Percentiles rank a stretch among this genome's conserved stretches.
Evolutionary conservation across 2,113 vertebrate species (phyloP).

Genomic region (Antennarius striatus): DNA sequence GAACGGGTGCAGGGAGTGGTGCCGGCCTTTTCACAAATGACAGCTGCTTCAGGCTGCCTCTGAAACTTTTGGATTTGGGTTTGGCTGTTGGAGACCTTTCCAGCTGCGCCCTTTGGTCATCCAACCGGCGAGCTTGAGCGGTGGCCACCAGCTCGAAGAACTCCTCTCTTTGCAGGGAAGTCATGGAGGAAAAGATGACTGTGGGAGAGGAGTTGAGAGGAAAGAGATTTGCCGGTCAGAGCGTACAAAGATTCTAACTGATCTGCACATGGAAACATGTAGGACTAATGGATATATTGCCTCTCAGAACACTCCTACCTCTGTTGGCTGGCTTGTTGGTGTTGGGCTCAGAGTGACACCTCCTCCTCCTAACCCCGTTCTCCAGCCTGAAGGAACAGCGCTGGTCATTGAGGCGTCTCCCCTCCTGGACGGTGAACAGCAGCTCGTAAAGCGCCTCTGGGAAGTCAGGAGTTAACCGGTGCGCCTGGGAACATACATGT

Average conservation of each 20-base stretch:
- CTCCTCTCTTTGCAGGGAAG: slow-evolving; percentile 87
- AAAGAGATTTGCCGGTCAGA: not conserved
- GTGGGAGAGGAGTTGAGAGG: slow-evolving; percentile 26
- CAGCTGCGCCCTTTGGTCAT: slow-evolving; percentile 86
- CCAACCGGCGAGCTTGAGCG: slow-evolving; percentile 84
- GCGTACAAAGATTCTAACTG: not conserved
- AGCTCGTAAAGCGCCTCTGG: slow-evolving; percentile 81
- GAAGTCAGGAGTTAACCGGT: slow-evolving; percentile 75
- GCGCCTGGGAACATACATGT: slow-evolving; percentile 56
- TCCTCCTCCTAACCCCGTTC: slow-evolving; percentile 54
- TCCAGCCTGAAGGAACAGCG: slow-evolving; percentile 81
- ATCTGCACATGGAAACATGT: not conserved
- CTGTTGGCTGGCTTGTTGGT: slow-evolving; percentile 65
- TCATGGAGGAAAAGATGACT: slow-evolving; percentile 86
- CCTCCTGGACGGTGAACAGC: slow-evolving; percentile 79
- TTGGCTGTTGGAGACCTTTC: slow-evolving; percentile 32
- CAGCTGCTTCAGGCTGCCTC: slow-evolving; percentile 73
- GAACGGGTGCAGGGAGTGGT: slow-evolving; percentile 30
- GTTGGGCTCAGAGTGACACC: slow-evolving; percentile 82
- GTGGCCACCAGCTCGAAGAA: slow-evolving; percentile 87
- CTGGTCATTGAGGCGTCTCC: slow-evolving; percentile 81
- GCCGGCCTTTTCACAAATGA: slow-evolving; percentile 51
- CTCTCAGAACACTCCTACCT: slow-evolving; percentile 48
- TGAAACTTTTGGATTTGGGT: slow-evolving; percentile 63
- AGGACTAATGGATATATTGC: not conserved